Evolutionary conservation across 1,140 invertebrate species (phyloP).

Genomic region (Eupristina koningsbergeri): DNA sequence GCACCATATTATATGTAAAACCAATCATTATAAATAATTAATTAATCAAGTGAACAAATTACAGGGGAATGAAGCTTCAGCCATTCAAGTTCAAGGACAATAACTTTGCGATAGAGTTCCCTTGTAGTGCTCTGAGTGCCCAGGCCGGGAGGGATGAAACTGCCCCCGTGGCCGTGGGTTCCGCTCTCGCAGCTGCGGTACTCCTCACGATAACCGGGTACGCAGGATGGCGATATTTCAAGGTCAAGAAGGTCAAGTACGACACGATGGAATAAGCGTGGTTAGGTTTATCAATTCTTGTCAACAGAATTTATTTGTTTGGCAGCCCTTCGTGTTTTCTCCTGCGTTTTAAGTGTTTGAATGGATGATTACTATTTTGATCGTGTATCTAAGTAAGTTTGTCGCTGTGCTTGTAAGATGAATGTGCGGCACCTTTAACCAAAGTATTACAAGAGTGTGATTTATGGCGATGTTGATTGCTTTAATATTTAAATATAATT

Average conservation of each 20-base stretch:
- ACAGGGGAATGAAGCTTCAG: constrained; percentile 75
- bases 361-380: neutral
- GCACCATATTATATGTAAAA: neutral
- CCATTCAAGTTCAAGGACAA: constrained; percentile 80
- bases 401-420: neutral
- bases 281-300: neutral
- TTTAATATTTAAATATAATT: neutral
- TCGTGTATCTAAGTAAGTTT: neutral
- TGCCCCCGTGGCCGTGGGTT: constrained; percentile 89
- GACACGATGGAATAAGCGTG: constrained; percentile 88
- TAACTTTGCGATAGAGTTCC: constrained; percentile 76
- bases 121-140: constrained; percentile 70
- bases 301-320: neutral
- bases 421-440: neutral
- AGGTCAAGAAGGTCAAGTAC: constrained; percentile 92
- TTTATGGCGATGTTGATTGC: neutral
- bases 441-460: neutral
- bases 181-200: constrained; percentile 86
- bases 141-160: constrained; percentile 81
- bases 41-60: constrained; percentile 27
- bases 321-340: too few species aligned
- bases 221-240: constrained; percentile 88
- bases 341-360: neutral
- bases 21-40: neutral
- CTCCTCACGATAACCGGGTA: constrained; percentile 87